Base-by-base conservation (phyloP, 2,113 vertebrate genomes). In the Odobenus rosmarus region DNA sequence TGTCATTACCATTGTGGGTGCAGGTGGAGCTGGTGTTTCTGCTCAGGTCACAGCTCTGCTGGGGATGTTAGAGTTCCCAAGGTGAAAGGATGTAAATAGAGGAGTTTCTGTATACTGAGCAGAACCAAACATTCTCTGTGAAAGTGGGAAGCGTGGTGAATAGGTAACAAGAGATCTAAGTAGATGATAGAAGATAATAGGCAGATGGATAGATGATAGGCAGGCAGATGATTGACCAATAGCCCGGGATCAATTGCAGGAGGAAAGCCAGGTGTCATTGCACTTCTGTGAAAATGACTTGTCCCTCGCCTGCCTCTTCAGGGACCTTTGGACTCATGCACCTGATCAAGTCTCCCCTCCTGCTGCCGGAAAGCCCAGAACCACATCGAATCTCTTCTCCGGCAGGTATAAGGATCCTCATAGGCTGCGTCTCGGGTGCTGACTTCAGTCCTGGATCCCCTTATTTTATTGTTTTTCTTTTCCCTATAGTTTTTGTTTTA, bases 1-100 rank as follows among this genome's bases (percentile, higher is more conserved):
- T 23, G 53, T 49, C n/a, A 3, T 21, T 1, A 7, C 7, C 13
- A 21, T 0, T 19, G 6, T 1, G 31, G 15, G 39, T 3, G 46
- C 36, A 23, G 11, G 51, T 28, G 0, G 1, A 46, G 76, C 16
- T 23, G 15, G 53, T 2, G 0, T 53, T 59, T 62, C 7, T 23
- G 61, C 71, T 26, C 7, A 18, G 51, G 11, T 76, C 21, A 1
- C 74, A 76, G 67, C 28, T 86, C 57, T 83, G 42, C 39, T 55
- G 39, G n/a, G 0, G 39, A n/a, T 12, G 3, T 28, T 9, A 12
- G 42, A 39, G 33, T 18, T 57, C 18, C 9, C 13, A 49, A 19
- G 6, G 42, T 5, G 3, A 26, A 64, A 33, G 57, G 4, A 36
- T 1, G 1, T 57, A 67, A 33, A 11, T 7, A 2, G 16, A 36